Conservation (phyloP, 2,888 invertebrate genomes). For the Gibbula magus region DNA sequence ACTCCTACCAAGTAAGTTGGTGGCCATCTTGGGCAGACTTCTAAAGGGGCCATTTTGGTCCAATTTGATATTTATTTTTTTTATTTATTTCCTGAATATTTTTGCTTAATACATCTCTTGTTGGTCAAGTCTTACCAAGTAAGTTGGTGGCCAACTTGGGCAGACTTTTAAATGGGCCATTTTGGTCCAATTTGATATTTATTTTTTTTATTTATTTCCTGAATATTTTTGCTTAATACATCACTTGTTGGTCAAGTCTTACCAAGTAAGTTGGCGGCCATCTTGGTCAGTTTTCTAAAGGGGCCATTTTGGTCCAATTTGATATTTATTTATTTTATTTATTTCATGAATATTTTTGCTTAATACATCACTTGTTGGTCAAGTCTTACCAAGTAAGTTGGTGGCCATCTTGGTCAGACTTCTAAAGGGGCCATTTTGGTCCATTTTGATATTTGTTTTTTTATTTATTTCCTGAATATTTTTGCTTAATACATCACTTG, state of each 20-base stretch:
- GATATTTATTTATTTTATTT: background rate
- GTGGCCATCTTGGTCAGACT: background rate
- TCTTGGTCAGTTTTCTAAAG: background rate
- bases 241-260: slow-evolving; percentile 65
- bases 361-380: background rate
- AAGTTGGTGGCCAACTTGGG: background rate
- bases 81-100: background rate
- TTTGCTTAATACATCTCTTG: background rate
- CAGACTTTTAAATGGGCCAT: background rate
- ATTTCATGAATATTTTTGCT: background rate
- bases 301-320: background rate
- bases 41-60: background rate
- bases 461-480: background rate
- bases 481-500: background rate
- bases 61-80: background rate
- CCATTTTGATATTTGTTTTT: background rate
- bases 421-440: background rate
- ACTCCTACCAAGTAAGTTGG: slow-evolving; percentile 67
- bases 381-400: background rate
- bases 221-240: background rate
- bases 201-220: too few species aligned
- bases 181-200: background rate
- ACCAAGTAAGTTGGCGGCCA: slow-evolving; percentile 60
- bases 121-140: background rate
- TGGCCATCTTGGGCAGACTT: background rate